A percentile compares a stretch with the other conserved stretches of the same genome.
phyloP scores from a whole-genome alignment of 1,140 invertebrate genomes.

The Drosophila biarmipes region DNA sequence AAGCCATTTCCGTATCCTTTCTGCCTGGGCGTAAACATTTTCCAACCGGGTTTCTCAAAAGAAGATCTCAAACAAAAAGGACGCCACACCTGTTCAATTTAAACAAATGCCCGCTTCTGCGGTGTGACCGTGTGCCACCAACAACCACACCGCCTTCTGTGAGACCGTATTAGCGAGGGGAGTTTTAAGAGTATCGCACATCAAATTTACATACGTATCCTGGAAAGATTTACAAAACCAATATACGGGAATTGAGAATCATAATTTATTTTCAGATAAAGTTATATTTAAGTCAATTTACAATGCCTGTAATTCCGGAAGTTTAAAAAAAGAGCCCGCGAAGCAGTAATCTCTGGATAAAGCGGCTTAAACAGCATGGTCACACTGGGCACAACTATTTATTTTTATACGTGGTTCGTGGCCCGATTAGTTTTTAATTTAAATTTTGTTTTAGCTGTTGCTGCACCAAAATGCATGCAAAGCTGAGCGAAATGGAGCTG shows the following conservation, averaged over 20 bases:
- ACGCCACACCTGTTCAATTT: slow-evolving; percentile 68
- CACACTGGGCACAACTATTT: slow-evolving; percentile 51
- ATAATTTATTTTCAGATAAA: too few relatives aligned
- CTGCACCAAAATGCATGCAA: slow-evolving; percentile 54
- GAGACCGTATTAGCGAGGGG: not conserved
- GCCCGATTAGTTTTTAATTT: slow-evolving; percentile 41
- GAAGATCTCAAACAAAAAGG: slow-evolving; percentile 37
- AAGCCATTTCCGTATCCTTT: slow-evolving; percentile 33
- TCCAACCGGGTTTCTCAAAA: slow-evolving; percentile 13
- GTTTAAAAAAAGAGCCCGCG: not conserved
- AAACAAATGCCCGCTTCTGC: slow-evolving; percentile 45
- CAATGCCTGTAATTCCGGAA: too few relatives aligned
- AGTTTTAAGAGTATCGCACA: not conserved
- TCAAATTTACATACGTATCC: too few relatives aligned
- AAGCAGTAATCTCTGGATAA: not conserved
- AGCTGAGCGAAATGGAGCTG: slow-evolving; percentile 62
- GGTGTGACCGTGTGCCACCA: not conserved
- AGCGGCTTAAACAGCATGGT: not conserved
- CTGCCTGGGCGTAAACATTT: slow-evolving; percentile 67
- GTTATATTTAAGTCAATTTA: too few relatives aligned
- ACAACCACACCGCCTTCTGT: not conserved
- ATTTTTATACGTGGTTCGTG: slow-evolving; percentile 74
- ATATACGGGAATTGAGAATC: too few relatives aligned
- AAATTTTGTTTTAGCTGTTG: slow-evolving; percentile 41
- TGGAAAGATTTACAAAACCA: too few relatives aligned